These are phyloP conservation scores for Hermetia illucens DNA, from an alignment of 1,140 invertebrate species.

Conservation along the genomic window DNA sequence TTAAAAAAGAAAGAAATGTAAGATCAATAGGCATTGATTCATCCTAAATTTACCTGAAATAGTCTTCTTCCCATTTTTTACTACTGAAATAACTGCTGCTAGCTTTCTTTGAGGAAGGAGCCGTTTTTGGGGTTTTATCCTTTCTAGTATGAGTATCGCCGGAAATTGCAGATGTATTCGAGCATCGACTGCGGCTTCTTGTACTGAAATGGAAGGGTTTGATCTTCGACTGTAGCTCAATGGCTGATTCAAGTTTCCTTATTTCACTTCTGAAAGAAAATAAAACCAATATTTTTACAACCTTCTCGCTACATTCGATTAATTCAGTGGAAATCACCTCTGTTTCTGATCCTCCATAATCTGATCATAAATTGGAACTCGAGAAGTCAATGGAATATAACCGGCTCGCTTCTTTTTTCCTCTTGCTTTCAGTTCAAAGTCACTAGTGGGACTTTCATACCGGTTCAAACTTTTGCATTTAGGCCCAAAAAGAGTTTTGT, in stretches of 20 bases:
- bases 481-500: no score
- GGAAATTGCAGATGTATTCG: background rate
- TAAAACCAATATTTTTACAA: no score
- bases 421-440: no score
- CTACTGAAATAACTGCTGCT: conserved; percentile 3
- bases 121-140: background rate
- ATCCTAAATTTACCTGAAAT: conserved; percentile 2
- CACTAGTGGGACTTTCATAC: no score
- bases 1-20: conserved; percentile 6
- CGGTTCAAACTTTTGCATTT: no score
- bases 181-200: background rate
- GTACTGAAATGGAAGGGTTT: conserved; percentile 3
- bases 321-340: conserved; percentile 1
- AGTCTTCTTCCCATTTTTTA: conserved; percentile 6
- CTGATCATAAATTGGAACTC: conserved; percentile 2
- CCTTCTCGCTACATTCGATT: no score
- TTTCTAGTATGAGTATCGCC: background rate
- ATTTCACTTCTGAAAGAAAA: conserved; percentile 1
- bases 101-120: conserved; percentile 4
- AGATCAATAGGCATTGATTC: conserved; percentile 4
- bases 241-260: conserved; percentile 4
- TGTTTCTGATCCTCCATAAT: conserved; percentile 3
- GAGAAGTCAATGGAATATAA: conserved; percentile 4
- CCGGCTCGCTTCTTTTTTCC: no score
- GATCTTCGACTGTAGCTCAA: conserved; percentile 5